phyloP scores from a whole-genome alignment of 1,140 invertebrate genomes.

The Mamestra configurata region DNA sequence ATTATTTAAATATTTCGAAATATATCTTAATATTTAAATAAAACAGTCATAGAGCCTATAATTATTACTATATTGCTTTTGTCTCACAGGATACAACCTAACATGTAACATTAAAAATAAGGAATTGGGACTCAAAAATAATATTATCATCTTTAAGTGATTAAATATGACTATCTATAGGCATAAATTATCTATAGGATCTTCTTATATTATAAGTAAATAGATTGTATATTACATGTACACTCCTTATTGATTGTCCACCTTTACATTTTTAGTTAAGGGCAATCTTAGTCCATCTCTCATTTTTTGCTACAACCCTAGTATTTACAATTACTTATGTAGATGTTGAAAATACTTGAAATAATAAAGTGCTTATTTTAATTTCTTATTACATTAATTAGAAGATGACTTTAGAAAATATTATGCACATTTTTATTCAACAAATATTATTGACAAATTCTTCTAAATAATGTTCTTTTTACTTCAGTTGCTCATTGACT shows the following conservation, averaged over 20 bases:
- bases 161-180: conserved; percentile 14
- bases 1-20: conserved; percentile 39
- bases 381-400: too few species aligned
- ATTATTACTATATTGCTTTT: conserved; percentile 48
- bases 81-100: conserved; percentile 42
- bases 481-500: neutral
- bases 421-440: neutral
- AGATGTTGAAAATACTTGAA: neutral
- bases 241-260: neutral
- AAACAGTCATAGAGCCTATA: conserved; percentile 36
- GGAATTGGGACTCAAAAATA: conserved; percentile 19
- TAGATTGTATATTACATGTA: conserved; percentile 4
- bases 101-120: conserved; percentile 26
- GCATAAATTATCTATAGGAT: conserved; percentile 26
- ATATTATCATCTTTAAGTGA: neutral
- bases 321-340: neutral
- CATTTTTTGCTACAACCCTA: neutral
- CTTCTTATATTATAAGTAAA: conserved; percentile 26
- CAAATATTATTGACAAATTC: neutral
- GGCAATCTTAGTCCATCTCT: neutral
- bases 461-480: neutral
- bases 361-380: neutral
- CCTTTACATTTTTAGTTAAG: neutral
- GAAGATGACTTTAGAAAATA: neutral
- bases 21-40: conserved; percentile 47